A percentile compares a stretch with the other conserved stretches of the same genome.
phyloP scores from a whole-genome alignment of 2,888 invertebrate genomes.

The Eurytoma californica region DNA sequence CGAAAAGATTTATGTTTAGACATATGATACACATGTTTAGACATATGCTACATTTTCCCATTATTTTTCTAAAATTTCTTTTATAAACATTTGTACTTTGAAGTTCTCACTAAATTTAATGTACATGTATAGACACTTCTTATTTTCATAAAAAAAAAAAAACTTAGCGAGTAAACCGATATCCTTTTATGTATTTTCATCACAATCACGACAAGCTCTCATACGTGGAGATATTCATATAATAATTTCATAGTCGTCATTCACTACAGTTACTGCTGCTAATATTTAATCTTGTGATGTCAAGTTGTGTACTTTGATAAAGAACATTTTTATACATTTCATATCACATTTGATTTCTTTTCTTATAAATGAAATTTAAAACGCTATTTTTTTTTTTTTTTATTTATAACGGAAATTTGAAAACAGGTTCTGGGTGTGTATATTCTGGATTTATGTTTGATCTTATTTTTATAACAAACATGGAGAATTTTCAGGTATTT shows the following conservation, averaged over 20 bases:
- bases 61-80: slow-evolving; percentile 27
- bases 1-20: slow-evolving; percentile 21
- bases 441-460: slow-evolving; percentile 2
- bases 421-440: slow-evolving; percentile 39
- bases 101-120: slow-evolving; percentile 34
- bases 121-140: slow-evolving; percentile 9
- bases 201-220: slow-evolving; percentile 18
- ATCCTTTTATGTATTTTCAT: slow-evolving; percentile 34
- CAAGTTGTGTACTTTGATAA: slow-evolving; percentile 36
- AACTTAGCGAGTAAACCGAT: slow-evolving; percentile 6
- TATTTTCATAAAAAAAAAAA: slow-evolving; percentile 15
- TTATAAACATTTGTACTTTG: slow-evolving; percentile 53
- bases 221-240: slow-evolving; percentile 37
- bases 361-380: slow-evolving; percentile 31
- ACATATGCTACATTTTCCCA: slow-evolving; percentile 14
- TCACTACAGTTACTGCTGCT: neutral
- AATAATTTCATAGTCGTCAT: neutral
- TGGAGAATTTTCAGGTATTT: slow-evolving; percentile 32
- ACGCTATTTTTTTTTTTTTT: slow-evolving; percentile 16
- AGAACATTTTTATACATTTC: slow-evolving; percentile 34
- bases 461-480: slow-evolving; percentile 19
- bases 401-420: slow-evolving; percentile 30
- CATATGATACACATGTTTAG: slow-evolving; percentile 23
- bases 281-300: slow-evolving; percentile 31
- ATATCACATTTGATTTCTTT: slow-evolving; percentile 52